These are phyloP conservation scores for Papilio demoleus DNA, from an alignment of 2,888 invertebrate species.

Conservation along the genomic window DNA sequence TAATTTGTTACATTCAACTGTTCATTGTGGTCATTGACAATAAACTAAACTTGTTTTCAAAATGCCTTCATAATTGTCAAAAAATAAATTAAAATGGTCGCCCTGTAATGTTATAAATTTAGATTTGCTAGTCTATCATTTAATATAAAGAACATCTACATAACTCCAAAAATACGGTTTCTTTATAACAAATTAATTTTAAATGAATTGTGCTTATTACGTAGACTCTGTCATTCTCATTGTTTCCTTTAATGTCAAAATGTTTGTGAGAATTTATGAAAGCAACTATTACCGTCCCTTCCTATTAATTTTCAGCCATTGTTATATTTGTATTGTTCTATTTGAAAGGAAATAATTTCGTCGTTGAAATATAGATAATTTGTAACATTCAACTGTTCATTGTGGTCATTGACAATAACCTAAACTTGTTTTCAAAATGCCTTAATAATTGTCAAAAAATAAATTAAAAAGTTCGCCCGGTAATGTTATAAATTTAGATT, in stretches of 20 bases:
- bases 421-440: background rate
- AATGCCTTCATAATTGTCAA: background rate
- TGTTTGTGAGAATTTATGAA: constrained; percentile 6
- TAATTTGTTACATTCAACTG: background rate
- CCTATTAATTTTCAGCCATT: constrained; percentile 3
- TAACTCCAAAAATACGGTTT: too few relatives aligned
- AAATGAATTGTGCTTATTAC: too few relatives aligned
- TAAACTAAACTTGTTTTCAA: background rate
- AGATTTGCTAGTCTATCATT: too few relatives aligned
- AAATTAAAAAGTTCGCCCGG: background rate
- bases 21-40: background rate
- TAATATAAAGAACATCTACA: too few relatives aligned
- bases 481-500: background rate
- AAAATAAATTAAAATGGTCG: background rate
- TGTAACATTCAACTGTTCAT: constrained; percentile 1
- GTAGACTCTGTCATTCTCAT: background rate
- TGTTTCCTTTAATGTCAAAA: background rate
- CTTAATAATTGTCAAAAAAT: background rate
- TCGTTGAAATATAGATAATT: constrained; percentile 8
- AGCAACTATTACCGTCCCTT: constrained; percentile 17
- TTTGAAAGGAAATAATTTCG: constrained; percentile 17
- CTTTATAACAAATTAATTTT: too few relatives aligned
- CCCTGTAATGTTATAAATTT: too few relatives aligned
- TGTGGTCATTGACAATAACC: background rate
- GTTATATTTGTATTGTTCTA: constrained; percentile 7